A percentile compares a stretch with the other conserved stretches of the same genome.
These are phyloP conservation scores for Drosophila pseudoananassae DNA, from an alignment of 1,140 invertebrate genomes.

Conservation along the genomic window DNA sequence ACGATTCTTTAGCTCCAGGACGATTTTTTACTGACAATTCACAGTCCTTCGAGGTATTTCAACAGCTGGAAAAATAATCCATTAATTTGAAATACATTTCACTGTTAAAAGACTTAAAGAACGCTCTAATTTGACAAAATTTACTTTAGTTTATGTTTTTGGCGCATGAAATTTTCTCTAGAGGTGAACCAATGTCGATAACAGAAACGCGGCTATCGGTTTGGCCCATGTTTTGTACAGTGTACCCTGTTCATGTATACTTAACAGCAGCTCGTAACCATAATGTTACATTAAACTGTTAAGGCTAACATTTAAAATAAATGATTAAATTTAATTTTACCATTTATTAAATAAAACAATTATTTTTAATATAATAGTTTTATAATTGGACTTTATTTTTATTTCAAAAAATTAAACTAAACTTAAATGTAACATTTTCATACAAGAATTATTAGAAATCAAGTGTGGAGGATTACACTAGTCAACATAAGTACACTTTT, in stretches of 20 bases:
- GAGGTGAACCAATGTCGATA: constrained; percentile 4
- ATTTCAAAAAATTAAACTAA: not conserved
- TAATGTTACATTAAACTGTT: not conserved
- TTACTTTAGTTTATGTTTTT: constrained; percentile 48
- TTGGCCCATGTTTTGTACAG: not conserved
- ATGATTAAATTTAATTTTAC: not conserved
- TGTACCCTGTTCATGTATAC: not conserved
- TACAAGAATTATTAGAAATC: constrained; percentile 16
- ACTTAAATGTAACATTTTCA: constrained; percentile 13
- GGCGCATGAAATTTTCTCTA: constrained; percentile 54
- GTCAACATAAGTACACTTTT: not conserved
- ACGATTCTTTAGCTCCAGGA: not conserved
- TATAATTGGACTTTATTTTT: constrained; percentile 13
- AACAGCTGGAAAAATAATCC: not conserved
- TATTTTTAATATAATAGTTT: constrained; percentile 4
- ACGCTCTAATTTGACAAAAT: constrained; percentile 14
- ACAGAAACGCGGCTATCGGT: not conserved
- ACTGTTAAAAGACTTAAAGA: not conserved
- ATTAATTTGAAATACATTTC: not conserved
- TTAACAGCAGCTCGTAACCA: not conserved
- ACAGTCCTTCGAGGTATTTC: not conserved
- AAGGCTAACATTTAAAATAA: not conserved
- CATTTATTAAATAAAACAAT: not conserved
- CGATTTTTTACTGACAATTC: not conserved
- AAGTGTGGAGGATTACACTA: constrained; percentile 3